Conservation (phyloP, 2,113 vertebrate species). For the Sinocyclocheilus grahami region DNA sequence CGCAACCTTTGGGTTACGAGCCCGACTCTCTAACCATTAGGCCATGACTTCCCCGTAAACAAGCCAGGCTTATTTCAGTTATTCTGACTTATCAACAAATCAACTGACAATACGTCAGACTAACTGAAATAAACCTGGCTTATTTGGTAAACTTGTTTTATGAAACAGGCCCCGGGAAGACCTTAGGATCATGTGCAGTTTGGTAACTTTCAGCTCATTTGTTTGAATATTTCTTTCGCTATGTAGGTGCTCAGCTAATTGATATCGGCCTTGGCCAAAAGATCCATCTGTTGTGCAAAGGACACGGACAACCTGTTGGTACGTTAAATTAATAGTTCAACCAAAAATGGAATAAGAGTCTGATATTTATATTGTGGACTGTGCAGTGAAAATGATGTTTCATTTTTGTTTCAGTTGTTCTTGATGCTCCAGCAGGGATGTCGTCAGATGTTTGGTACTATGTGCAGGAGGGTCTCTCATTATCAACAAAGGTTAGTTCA, state of each 20-base stretch:
- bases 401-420: slow-evolving; percentile 68
- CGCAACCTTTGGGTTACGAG: too few relatives aligned
- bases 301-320: slow-evolving; percentile 78
- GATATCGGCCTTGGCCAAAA: slow-evolving; percentile 80
- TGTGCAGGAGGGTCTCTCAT: slow-evolving; percentile 75
- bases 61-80: too few relatives aligned
- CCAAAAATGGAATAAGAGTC: neutral
- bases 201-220: neutral
- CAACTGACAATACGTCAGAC: too few relatives aligned
- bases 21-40: too few relatives aligned
- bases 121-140: too few relatives aligned
- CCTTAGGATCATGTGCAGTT: neutral
- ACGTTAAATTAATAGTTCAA: slow-evolving; percentile 44
- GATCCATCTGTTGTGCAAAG: slow-evolving; percentile 79
- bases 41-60: too few relatives aligned
- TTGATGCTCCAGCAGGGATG: slow-evolving; percentile 79
- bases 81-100: too few relatives aligned
- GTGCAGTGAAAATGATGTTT: neutral
- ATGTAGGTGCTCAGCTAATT: slow-evolving; percentile 72
- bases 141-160: too few relatives aligned
- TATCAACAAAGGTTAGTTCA: slow-evolving; percentile 71
- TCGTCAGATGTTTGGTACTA: slow-evolving; percentile 79
- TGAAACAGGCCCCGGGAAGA: neutral
- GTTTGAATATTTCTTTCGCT: slow-evolving; percentile 5
- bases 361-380: neutral